Conservation (phyloP, 2,797 vertebrate genomes). For the Enteromius unitaeniatus region DNA sequence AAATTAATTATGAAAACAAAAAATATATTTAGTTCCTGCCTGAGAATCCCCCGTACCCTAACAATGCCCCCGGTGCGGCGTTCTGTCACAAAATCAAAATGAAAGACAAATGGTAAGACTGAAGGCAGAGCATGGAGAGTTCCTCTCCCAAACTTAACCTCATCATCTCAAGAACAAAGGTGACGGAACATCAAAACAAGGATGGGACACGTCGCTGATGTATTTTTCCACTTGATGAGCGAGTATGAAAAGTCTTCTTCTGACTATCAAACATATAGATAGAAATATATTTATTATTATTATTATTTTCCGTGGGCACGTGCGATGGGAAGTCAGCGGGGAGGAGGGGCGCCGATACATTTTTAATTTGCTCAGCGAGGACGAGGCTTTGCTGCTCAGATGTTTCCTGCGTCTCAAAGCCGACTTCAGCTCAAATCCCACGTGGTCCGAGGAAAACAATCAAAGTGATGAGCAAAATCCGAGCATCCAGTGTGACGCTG, state of each 20-base stretch:
- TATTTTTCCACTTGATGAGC: slow-evolving; percentile 66
- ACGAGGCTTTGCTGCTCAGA: slow-evolving; percentile 44
- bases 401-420: slow-evolving; percentile 54
- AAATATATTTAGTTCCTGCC: slow-evolving; percentile 64
- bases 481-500: slow-evolving; percentile 36
- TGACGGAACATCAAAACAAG: slow-evolving; percentile 53
- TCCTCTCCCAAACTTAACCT: slow-evolving; percentile 59
- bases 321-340: slow-evolving; percentile 48
- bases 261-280: slow-evolving; percentile 51
- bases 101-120: slow-evolving; percentile 60
- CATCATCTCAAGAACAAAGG: slow-evolving; percentile 65
- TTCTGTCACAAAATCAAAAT: slow-evolving; percentile 52
- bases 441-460: slow-evolving; percentile 62
- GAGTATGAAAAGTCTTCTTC: slow-evolving; percentile 45
- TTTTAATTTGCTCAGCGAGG: slow-evolving; percentile 59
- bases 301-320: slow-evolving; percentile 56
- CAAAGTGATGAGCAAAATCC: slow-evolving; percentile 63
- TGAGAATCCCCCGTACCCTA: slow-evolving; percentile 53
- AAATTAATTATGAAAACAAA: slow-evolving; percentile 72
- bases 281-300: slow-evolving; percentile 55
- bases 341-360: slow-evolving; percentile 55
- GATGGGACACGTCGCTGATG: slow-evolving; percentile 59
- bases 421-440: slow-evolving; percentile 57
- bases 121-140: slow-evolving; percentile 53
- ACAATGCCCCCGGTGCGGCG: slow-evolving; percentile 58